Evolutionary conservation across 2,113 vertebrate genomes (phyloP).

Genomic region (Dasyurus viverrinus): DNA sequence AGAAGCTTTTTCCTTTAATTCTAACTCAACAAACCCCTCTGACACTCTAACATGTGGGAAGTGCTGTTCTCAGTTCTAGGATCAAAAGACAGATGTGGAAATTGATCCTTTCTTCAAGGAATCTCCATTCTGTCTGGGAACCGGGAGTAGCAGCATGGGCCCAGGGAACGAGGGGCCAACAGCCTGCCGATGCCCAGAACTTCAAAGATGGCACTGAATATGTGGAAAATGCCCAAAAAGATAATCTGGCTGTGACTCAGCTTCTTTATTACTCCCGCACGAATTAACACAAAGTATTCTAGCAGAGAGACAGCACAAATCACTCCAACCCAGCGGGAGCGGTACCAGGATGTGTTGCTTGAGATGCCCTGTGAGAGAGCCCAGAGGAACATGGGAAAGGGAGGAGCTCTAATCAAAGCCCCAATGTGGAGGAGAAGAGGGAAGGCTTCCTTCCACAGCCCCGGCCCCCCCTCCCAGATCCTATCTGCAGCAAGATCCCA

Average conservation of each 20-base stretch:
- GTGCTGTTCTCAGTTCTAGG: neutral
- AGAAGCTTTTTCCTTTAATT: neutral
- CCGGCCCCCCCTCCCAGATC: neutral
- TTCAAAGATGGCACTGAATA: neutral
- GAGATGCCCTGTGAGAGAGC: neutral
- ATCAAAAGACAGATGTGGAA: neutral
- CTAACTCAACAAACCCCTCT: neutral
- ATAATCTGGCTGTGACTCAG: neutral
- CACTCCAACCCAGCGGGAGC: neutral
- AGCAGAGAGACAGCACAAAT: neutral
- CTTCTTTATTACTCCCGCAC: rapidly evolving
- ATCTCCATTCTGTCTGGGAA: neutral
- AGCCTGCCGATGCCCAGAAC: neutral
- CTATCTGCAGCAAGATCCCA: neutral
- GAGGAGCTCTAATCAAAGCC: neutral
- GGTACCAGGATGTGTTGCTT: neutral
- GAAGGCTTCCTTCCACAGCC: neutral
- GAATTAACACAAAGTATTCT: neutral
- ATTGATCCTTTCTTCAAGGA: neutral
- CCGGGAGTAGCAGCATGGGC: neutral
- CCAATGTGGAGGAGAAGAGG: neutral
- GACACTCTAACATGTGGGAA: neutral
- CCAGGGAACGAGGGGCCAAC: neutral
- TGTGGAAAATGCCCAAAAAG: neutral
- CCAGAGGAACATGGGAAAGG: neutral